Percentiles rank a stretch among this genome's conserved stretches.
These are phyloP conservation scores for Hartigia nigra DNA, from an alignment of 2,888 invertebrate genomes.

Conservation along the genomic window DNA sequence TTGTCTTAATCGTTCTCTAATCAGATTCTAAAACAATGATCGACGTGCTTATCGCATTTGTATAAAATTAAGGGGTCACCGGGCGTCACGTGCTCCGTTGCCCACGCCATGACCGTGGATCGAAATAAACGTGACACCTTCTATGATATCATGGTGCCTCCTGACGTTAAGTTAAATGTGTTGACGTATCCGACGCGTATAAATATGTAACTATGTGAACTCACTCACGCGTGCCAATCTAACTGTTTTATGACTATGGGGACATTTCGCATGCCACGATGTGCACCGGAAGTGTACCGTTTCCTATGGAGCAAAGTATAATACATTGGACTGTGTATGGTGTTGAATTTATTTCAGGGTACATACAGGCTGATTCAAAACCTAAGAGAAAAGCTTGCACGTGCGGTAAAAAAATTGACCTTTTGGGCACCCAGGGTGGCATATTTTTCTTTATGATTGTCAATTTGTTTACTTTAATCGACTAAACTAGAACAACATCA, in stretches of 20 bases:
- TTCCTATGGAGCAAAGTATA: neutral
- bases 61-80: conserved; percentile 28
- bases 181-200: neutral
- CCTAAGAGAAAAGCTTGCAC: too few relatives aligned
- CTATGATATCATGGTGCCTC: conserved; percentile 8
- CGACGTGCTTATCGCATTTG: neutral
- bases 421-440: too few relatives aligned
- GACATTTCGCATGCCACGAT: neutral
- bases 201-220: neutral
- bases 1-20: neutral
- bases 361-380: too few relatives aligned
- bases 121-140: conserved; percentile 31
- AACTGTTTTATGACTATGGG: conserved; percentile 5
- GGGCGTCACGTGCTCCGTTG: conserved; percentile 1
- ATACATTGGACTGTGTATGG: neutral
- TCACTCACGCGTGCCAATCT: neutral
- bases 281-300: conserved; percentile 3
- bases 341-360: neutral
- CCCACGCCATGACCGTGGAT: conserved; percentile 25
- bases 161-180: neutral
- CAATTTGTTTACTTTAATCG: too few relatives aligned
- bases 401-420: too few relatives aligned
- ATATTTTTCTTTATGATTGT: too few relatives aligned
- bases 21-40: neutral
- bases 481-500: too few relatives aligned